phyloP scores from a whole-genome alignment of 2,888 invertebrate species.

The Pyrocoelia pectoralis region DNA sequence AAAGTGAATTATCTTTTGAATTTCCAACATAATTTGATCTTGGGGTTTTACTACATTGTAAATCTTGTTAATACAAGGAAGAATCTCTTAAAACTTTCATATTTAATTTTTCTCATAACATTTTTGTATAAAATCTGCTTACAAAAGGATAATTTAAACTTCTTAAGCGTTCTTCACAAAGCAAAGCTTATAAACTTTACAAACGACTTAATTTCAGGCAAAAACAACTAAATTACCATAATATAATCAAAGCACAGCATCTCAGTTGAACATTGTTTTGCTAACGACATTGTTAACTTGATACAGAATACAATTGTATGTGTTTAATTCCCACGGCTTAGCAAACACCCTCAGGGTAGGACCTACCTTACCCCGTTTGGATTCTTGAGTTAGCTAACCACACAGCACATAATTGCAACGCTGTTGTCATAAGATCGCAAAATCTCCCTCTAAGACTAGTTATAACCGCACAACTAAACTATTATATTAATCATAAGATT shows the following conservation, averaged over 20 bases:
- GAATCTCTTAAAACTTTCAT: background rate
- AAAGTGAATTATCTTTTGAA: background rate
- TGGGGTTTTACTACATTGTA: background rate
- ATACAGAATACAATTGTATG: conserved; percentile 45
- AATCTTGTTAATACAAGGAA: conserved; percentile 3
- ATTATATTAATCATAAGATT: conserved; percentile 28
- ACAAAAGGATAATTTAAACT: conserved; percentile 35
- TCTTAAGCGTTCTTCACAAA: conserved; percentile 30
- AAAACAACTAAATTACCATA: conserved; percentile 45
- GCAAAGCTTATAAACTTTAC: conserved; percentile 37
- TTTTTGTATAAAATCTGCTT: conserved; percentile 21
- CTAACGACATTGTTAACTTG: conserved; percentile 44
- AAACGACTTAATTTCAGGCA: conserved; percentile 43
- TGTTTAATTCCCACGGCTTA: conserved; percentile 45
- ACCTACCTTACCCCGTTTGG: conserved; percentile 43
- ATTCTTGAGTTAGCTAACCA: conserved; percentile 44
- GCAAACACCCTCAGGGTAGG: conserved; percentile 45
- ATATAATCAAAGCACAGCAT: conserved; percentile 44
- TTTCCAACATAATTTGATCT: conserved; percentile 3
- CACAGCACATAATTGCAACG: conserved; percentile 49
- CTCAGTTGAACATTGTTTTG: conserved; percentile 44
- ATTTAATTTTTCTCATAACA: conserved; percentile 19
- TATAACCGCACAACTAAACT: conserved; percentile 35
- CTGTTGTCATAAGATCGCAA: conserved; percentile 51
- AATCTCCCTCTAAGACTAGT: conserved; percentile 46